Base-by-base conservation (phyloP, 2,797 vertebrate genomes). In the Betta splendens region DNA sequence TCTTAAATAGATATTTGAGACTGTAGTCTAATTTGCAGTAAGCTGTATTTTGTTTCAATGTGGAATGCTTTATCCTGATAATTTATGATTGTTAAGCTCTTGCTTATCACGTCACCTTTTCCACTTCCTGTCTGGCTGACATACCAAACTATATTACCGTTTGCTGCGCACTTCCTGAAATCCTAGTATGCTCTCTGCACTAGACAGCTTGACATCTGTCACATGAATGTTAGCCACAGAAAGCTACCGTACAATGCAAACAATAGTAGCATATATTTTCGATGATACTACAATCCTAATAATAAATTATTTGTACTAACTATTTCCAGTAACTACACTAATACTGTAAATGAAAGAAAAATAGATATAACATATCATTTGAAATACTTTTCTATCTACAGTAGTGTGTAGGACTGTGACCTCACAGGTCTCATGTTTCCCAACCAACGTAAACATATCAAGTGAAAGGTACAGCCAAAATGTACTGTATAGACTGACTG, bases 281-380 rank as follows among this genome's bases (percentile, higher is more conserved):
- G 20, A 47, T 29, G 66, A 66, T 66, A 37, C 75, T 57, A 31
- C 29, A 65, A 63, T 2, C 49, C 75, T 65, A 64, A 3, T 62
- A 61, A 35, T 36, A 43, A 61, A 66, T 28, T 2, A 68, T 71
- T 80, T 72, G 18, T 57, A 70, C 28, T 40, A 13, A 61, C 36
- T 54, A 37, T 3, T 20, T 49, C 20, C 39, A 33, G n/a, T n/a
- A 33, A 33, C 13, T 13, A 15, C 47, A 53, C 32, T 39, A 29
- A 54, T 52, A 36, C 47, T n/a, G n/a, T n/a, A n/a, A 77, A 73
- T 52, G 54, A 69, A 48, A 8, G 52, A 17, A 36, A 60, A 37
- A 56, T 40, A 21, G 44, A 42, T n/a, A 47, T 33, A 21, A 53
- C 52, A 74, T 72, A 79, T 72, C 81, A 69, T 72, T 83, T 71